Evolutionary conservation across 2,113 vertebrate genomes (phyloP).

Genomic region (Centropus bengalensis): DNA sequence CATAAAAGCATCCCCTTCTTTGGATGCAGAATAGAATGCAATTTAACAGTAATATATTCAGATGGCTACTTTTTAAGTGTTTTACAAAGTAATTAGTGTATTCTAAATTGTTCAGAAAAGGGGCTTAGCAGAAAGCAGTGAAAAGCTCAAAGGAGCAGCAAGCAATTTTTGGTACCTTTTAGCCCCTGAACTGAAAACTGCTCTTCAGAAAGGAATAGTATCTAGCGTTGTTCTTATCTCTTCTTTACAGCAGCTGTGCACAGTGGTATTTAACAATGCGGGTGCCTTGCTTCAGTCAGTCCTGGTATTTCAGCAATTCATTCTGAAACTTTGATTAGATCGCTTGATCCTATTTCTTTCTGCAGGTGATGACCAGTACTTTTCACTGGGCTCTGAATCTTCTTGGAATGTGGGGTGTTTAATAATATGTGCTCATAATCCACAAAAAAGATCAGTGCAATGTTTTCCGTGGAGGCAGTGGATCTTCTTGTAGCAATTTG

Average conservation of each 20-base stretch:
- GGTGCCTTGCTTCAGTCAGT: neutral
- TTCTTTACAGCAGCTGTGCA: neutral
- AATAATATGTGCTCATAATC: neutral
- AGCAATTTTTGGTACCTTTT: neutral
- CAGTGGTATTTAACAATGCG: neutral
- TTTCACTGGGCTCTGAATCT: neutral
- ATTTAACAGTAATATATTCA: neutral
- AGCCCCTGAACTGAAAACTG: neutral
- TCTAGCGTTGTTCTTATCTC: neutral
- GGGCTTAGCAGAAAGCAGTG: neutral
- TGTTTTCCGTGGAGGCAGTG: neutral
- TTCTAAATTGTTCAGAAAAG: neutral
- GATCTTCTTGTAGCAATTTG: neutral
- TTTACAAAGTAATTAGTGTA: neutral
- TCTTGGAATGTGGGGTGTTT: neutral
- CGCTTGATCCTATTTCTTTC: neutral
- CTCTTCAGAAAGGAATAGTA: neutral
- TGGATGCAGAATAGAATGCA: neutral
- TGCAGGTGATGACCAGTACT: neutral
- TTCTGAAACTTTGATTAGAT: constrained; percentile 12
- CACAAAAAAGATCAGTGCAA: neutral
- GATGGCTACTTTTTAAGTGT: neutral
- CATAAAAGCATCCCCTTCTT: neutral
- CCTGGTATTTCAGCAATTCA: constrained; percentile 11
- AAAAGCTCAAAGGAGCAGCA: neutral